Evolutionary conservation across 1,140 invertebrate species (phyloP), one percentile per base, ranked within the genome.

Genomic region (Ericerus pela): DNA sequence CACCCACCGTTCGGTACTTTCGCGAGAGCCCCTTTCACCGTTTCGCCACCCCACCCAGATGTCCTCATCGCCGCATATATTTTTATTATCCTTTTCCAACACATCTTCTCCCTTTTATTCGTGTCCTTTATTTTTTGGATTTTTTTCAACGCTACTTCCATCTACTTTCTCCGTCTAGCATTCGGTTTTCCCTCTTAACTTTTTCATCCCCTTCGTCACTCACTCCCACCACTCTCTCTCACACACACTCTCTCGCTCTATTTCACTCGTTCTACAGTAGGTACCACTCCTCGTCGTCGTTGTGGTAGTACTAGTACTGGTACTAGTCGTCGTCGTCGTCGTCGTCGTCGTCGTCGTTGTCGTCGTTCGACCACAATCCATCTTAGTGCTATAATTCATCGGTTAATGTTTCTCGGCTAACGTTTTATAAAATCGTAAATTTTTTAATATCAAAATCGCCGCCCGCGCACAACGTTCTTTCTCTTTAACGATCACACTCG

Each of bases 381-480:
- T 47, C 41, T 47, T 47, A 47, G 41, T 24, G 41, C 41, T 47
- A 47, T 47, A 47, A 47, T 47, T 47, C 41, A 47, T 47, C 41
- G 41, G 41, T 47, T 47, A 47, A 47, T 47, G 41, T 47, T 47
- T 47, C 41, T 47, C 41, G 41, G 41, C 41, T 47, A 47, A 47
- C 41, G 41, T 47, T 47, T 47, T 47, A 47, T 47, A 47, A 47
- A 47, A 47, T 47, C 41, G 41, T 47, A 47, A 47, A 47, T 47
- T 47, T 47, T 47, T 47, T 47, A 47, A 47, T 47, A 47, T 47
- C 41, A 47, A 47, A n/a, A 47, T 47, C 41, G 41, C 41, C 41
- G 41, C n/a, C n/a, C n/a, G n/a, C n/a, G n/a, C 41, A 24, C 41
- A 47, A 47, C 41, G 41, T 47, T 47, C 41, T 24, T 47, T 47